Evolutionary conservation across 2,888 invertebrate species (phyloP), one percentile per base, ranked within the genome.

Genomic region (Actias luna): DNA sequence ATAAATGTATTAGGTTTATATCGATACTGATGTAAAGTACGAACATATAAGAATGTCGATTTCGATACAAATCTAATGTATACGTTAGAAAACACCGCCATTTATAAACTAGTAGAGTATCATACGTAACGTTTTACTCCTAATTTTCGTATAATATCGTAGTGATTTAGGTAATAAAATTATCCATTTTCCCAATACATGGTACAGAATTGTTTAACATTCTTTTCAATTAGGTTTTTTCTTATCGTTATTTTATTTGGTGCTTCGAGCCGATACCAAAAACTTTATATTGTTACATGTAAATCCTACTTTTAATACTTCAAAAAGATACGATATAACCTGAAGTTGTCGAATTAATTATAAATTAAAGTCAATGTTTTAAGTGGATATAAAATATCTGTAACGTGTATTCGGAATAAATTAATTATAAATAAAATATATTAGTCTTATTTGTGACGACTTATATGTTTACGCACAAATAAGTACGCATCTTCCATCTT

Each of bases 61-160:
- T 12, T 50, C 46, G 22, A 22, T 25, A 50, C 46, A 1, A 25
- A 50, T 50, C 12, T 50, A 50, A 22, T 42, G n/a, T 42, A 5
- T 18, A 8, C 42, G 18, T 46, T 62, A 42, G 58, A 62, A 62
- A 22, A 50, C 25, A 50, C 8, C 22, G 31, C 39, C 39, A 58
- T 61, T 36, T 36, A 29, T 14, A 57, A 80, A 82, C 73, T 79
- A 79, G 84, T 87, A 85, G 80, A 74, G 73, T 80, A 80, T 85
- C 82, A 85, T 89, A 88, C 85, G 85, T 88, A 89, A 87, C 69
- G 66, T 78, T 83, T 80, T 80, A 82, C 77, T 82, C 78, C 83
- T 73, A 79, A 55, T 55, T 84, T 82, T 83, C 73, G 67, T 84
- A 82, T 74, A 42, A n/a, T 76, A 75, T 83, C 71, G 76, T 84